Evolutionary conservation across 2,797 vertebrate species (phyloP), one percentile per base, ranked within the genome.

Genomic region (Neosalanx taihuensis): DNA sequence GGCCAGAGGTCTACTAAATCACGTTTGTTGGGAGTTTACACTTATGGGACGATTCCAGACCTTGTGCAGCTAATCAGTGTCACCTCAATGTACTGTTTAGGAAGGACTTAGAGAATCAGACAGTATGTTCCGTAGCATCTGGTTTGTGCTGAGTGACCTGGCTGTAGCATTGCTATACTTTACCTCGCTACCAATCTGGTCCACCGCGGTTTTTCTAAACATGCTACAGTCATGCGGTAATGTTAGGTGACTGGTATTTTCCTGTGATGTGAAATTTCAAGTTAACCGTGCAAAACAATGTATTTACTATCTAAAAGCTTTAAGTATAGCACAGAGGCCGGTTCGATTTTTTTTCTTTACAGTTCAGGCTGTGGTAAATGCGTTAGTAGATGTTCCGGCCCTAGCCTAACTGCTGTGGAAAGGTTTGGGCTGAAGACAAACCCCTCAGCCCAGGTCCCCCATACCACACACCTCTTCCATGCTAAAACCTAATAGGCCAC

Each of bases 381-480:
- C 37, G 37, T 10, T 13, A 53, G 18, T 61, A 10, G 31, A n/a
- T 18, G 33, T 20, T 58, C 10, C 20, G 7, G 31, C 6, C 20
- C n/a, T 59, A 69, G 20, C 37, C 37, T 37, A 53, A 57, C 53
- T 20, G 53, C 29, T 69, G 56, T 69, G 53, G 67, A 58, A 6
- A 56, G 7, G 66, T 10, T 18, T n/a, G 6, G 29, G 35, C 30
- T 12, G 26, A 58, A 59, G 33, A 61, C 33, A 17, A 10, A 15
- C 66, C n/a, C 33, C 18, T 37, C 13, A 20, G 30, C 51, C 15
- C 31, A 63, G 71, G 35, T 37, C 35, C 35, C 9, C 56, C 13
- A 67, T 61, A 78, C 80, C 80, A 70, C 66, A 35, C 37, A 63
- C 13, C 67, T 77, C 76, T 83, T 81, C 83, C 10, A 62, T 58